phyloP scores from a whole-genome alignment of 2,888 invertebrate species.

The Stratiomys singularior region DNA sequence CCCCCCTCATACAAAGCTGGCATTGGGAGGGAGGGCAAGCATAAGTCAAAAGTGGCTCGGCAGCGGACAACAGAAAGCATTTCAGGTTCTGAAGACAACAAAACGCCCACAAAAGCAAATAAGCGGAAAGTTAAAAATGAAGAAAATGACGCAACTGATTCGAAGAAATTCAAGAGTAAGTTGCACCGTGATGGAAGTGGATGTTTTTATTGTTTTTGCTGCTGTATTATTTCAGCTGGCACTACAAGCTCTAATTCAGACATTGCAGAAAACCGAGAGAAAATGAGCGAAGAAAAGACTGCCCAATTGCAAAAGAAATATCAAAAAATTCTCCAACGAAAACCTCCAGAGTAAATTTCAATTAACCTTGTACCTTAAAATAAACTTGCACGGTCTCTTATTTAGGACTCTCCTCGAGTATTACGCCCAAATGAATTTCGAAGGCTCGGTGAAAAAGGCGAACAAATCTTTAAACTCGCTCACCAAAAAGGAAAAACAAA shows the following conservation, averaged over 20 bases:
- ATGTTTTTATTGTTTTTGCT: no score
- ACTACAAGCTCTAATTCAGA: neutral
- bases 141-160: neutral
- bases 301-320: neutral
- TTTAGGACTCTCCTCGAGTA: slow-evolving; percentile 7
- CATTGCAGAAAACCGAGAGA: no score
- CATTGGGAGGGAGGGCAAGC: no score
- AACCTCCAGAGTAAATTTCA: slow-evolving; percentile 15
- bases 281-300: neutral
- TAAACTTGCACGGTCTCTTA: neutral
- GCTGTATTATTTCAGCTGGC: neutral
- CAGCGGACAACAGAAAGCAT: neutral
- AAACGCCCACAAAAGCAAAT: neutral
- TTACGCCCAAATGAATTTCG: neutral
- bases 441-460: neutral
- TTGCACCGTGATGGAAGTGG: neutral
- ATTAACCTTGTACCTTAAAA: neutral
- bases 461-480: neutral
- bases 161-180: neutral
- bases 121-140: neutral
- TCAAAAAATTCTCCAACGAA: neutral
- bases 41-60: no score
- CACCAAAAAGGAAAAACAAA: neutral
- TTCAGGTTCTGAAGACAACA: neutral
- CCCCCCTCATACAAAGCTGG: neutral